phyloP scores from a whole-genome alignment of 2,113 vertebrate species.

The Sphyrna mokarran region DNA sequence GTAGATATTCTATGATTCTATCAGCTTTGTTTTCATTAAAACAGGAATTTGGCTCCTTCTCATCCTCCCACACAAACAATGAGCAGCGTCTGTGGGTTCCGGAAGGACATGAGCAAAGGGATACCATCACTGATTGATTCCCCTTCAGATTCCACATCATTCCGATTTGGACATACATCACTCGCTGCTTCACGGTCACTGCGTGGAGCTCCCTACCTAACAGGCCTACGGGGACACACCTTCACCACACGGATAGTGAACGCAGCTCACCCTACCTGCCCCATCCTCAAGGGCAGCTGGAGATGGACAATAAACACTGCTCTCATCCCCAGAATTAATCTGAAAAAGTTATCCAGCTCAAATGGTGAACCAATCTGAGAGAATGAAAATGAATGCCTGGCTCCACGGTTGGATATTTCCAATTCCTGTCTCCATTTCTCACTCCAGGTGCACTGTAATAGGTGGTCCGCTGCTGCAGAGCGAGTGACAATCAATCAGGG shows the following conservation, averaged over 20 bases:
- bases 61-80: not conserved
- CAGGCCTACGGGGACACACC: not conserved
- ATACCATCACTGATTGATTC: not conserved
- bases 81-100: not conserved
- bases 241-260: no score
- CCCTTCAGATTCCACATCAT: no score
- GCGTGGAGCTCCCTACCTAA: not conserved
- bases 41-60: not conserved
- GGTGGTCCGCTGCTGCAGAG: not conserved
- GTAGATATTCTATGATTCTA: not conserved
- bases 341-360: not conserved
- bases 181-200: not conserved
- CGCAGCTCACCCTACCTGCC: not conserved
- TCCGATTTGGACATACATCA: not conserved
- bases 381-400: not conserved
- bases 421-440: not conserved
- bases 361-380: not conserved
- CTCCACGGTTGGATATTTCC: not conserved
- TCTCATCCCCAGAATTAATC: not conserved
- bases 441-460: not conserved
- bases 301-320: not conserved
- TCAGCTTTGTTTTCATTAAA: not conserved
- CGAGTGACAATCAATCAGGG: not conserved
- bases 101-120: not conserved
- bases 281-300: not conserved